phyloP scores from a whole-genome alignment of 1,140 invertebrate species.

The Bombus fervidus region DNA sequence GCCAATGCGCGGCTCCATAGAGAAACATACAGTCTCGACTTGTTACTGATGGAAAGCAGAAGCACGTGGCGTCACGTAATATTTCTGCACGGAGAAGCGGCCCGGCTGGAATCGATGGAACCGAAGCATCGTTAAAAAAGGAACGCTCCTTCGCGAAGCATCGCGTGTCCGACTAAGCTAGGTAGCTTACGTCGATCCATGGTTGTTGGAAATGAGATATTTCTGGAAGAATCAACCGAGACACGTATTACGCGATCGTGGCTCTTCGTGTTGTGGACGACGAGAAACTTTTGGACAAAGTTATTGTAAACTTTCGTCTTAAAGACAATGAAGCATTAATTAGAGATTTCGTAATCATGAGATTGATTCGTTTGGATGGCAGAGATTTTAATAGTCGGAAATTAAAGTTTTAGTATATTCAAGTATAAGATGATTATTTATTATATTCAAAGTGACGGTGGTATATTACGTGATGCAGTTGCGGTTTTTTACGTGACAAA shows the following conservation, averaged over 20 bases:
- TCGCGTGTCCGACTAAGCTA: constrained; percentile 2
- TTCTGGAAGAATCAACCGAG: neutral
- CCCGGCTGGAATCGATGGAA: constrained; percentile 17
- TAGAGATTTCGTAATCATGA: too few relatives aligned
- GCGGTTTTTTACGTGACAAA: too few relatives aligned
- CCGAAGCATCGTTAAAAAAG: neutral
- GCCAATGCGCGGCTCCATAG: constrained; percentile 24
- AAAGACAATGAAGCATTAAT: too few relatives aligned
- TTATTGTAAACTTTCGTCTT: neutral
- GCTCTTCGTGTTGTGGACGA: too few relatives aligned
- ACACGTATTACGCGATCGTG: neutral
- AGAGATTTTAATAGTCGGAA: accelerated
- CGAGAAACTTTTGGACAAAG: neutral
- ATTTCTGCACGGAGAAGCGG: constrained; percentile 5
- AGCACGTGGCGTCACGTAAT: constrained; percentile 8
- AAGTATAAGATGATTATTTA: too few relatives aligned
- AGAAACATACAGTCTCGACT: constrained; percentile 54
- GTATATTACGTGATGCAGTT: too few relatives aligned
- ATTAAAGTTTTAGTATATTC: too few relatives aligned
- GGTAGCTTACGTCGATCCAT: neutral
- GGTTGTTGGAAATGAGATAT: neutral
- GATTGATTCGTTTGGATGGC: too few relatives aligned
- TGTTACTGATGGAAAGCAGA: constrained; percentile 44
- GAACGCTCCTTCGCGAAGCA: neutral
- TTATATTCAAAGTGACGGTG: too few relatives aligned